Evolutionary conservation across 2,797 vertebrate genomes (phyloP).

Genomic region (Hemitrygon akajei): DNA sequence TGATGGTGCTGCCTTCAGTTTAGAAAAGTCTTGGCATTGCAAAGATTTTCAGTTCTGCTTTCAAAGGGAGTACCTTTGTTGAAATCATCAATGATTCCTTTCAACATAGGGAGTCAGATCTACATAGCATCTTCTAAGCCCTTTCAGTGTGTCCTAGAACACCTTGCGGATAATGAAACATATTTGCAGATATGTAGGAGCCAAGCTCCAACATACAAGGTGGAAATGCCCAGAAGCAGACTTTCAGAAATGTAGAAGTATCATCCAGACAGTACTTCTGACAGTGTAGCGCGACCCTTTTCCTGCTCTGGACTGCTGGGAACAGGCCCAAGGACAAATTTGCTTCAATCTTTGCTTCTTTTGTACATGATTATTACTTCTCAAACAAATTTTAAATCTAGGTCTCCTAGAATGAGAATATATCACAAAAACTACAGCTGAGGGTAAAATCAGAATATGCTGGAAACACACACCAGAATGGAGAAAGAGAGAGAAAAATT

Average conservation of each 20-base stretch:
- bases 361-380: neutral
- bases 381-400: neutral
- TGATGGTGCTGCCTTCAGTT: neutral
- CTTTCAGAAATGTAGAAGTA: too few relatives aligned
- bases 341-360: neutral
- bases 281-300: too few relatives aligned
- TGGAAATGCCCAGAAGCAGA: too few relatives aligned
- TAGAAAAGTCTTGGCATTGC: neutral
- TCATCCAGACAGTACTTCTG: too few relatives aligned
- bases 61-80: neutral
- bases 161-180: too few relatives aligned
- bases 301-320: too few relatives aligned
- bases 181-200: too few relatives aligned
- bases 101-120: neutral
- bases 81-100: neutral
- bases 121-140: too few relatives aligned
- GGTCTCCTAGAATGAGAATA: neutral
- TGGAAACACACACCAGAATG: too few relatives aligned
- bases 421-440: neutral
- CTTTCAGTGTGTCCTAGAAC: too few relatives aligned
- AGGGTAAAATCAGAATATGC: neutral
- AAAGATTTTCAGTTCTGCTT: constrained; percentile 28
- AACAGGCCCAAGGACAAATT: neutral
- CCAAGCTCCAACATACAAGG: too few relatives aligned
- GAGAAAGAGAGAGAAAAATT: too few relatives aligned